These are phyloP conservation scores for Etia nguti DNA, from an alignment of 2,113 vertebrate species.

Conservation along the genomic window DNA sequence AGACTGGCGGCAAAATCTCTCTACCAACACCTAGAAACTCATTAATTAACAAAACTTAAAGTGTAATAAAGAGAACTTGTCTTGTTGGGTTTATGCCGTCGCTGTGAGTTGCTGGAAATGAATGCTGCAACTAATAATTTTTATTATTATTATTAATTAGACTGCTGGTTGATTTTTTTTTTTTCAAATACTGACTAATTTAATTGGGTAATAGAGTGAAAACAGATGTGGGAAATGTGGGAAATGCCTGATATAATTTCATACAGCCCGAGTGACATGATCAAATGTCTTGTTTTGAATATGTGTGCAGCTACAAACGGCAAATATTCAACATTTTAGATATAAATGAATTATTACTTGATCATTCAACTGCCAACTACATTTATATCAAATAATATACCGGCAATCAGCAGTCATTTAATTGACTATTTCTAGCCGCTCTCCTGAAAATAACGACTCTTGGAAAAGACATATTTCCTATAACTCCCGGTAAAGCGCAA, in stretches of 20 bases:
- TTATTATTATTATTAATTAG: neutral
- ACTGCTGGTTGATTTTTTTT: neutral
- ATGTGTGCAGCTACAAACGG: neutral
- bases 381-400: neutral
- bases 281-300: neutral
- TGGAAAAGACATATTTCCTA: neutral
- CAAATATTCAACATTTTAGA: neutral
- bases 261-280: neutral
- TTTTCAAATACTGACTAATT: neutral
- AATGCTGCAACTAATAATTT: neutral
- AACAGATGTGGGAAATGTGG: neutral
- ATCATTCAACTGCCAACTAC: neutral
- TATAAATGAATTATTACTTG: neutral
- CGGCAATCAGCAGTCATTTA: neutral
- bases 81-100: neutral
- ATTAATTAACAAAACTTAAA: neutral
- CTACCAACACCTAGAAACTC: neutral
- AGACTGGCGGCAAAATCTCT: neutral
- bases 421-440: neutral
- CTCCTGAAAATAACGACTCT: neutral
- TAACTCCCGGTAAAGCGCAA: neutral
- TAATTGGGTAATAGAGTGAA: neutral
- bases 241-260: neutral
- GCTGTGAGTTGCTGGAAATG: neutral
- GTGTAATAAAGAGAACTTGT: neutral